Base-by-base conservation (phyloP, 2,113 vertebrate genomes). In the Paracanthobrama guichenoti region DNA sequence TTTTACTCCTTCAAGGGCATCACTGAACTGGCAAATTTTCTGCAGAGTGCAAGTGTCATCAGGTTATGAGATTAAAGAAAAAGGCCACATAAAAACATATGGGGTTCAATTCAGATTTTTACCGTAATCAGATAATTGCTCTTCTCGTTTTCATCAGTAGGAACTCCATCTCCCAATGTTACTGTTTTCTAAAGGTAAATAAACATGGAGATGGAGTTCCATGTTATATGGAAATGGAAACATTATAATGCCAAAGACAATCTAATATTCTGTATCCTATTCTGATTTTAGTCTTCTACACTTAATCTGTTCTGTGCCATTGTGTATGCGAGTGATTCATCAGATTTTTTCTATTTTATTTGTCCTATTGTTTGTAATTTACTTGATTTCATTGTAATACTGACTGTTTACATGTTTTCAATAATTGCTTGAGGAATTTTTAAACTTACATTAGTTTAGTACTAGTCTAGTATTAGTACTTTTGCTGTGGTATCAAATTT, bases 11-110 rank as follows among this genome's bases (percentile, higher is more conserved):
- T 2, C 26, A 59, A 95, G 88, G 0, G 91, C 90, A 12, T 88
- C 53, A 42, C 92, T 94, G 73, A 95, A 95, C 0, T 16, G 0
- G 5, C 87, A 90, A 28, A 96, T 89, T 93, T 95, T 22, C 95
- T 96, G 80, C 35, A 89, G 13, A 84, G 62, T 20, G 28, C 9
- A 76, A 3, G 24, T 0, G 0, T 3, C 11, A 46, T 26, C 59
- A 55, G 8, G 8, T 46, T 59, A 72, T 62, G n/a, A 62, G n/a
- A 62, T 26, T 26, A 13, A 62, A 35, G 35, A 62, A 62, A 62
- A 62, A 62, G 11, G 24, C 5, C 26, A 35, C 13, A 8, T 62
- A 28, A 50, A 53, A 10, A 64, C 22, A 55, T 5, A 12, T 46
- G n/a, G 10, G n/a, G 57, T n/a, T 3, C 3, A 60, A 22, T 6